Evolutionary conservation across 2,113 vertebrate genomes (phyloP).

Genomic region (Okapia johnstoni): DNA sequence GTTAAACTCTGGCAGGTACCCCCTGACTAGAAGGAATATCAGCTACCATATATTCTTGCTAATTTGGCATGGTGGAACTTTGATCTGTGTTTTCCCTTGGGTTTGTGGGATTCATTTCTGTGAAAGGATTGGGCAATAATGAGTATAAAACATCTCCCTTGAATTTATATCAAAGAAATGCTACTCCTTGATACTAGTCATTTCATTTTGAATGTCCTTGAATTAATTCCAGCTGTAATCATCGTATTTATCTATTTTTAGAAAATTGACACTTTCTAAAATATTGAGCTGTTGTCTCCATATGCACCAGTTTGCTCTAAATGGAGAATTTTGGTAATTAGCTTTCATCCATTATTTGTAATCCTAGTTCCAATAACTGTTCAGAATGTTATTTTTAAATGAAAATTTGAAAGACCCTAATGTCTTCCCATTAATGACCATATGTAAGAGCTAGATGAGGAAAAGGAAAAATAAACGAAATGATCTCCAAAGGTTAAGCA

Average conservation of each 20-base stretch:
- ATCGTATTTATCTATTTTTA: slow-evolving; percentile 77
- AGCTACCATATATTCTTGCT: slow-evolving; percentile 33
- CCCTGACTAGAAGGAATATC: neutral
- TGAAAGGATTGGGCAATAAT: slow-evolving; percentile 42
- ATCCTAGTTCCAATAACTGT: slow-evolving; percentile 43
- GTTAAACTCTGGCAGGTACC: neutral
- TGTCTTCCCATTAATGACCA: slow-evolving; percentile 32
- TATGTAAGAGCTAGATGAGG: neutral
- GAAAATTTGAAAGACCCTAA: slow-evolving; percentile 35
- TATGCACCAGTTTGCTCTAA: slow-evolving; percentile 71
- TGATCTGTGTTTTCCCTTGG: slow-evolving; percentile 17
- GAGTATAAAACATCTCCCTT: slow-evolving; percentile 42
- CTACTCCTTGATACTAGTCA: slow-evolving; percentile 74
- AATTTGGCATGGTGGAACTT: slow-evolving; percentile 4
- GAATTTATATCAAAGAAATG: slow-evolving; percentile 67
- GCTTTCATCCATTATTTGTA: slow-evolving; percentile 60
- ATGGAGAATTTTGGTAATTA: slow-evolving; percentile 65
- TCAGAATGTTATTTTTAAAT: slow-evolving; percentile 61
- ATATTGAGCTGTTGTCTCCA: slow-evolving; percentile 66
- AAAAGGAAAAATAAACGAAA: slow-evolving; percentile 24
- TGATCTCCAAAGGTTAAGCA: slow-evolving; percentile 26
- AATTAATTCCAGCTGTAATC: slow-evolving; percentile 80
- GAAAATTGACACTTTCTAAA: slow-evolving; percentile 65
- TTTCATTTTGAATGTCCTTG: slow-evolving; percentile 73
- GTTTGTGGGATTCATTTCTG: slow-evolving; percentile 26